phyloP scores from a whole-genome alignment of 2,113 vertebrate genomes.

The Crypturellus undulatus region DNA sequence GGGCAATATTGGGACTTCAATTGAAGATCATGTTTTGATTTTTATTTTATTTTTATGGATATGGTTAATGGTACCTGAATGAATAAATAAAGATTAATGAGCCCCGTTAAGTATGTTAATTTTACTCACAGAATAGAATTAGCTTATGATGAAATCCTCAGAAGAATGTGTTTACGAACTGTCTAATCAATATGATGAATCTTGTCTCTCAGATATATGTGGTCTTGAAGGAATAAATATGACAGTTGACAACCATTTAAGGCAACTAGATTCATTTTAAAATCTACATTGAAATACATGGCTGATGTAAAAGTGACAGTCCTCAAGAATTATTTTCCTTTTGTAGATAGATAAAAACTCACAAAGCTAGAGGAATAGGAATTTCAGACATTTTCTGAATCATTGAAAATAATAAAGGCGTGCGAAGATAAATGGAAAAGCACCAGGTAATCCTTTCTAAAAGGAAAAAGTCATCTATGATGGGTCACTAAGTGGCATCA shows the following conservation, averaged over 20 bases:
- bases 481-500: neutral
- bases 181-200: neutral
- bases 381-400: neutral
- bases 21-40: slow-evolving; percentile 51
- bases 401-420: neutral
- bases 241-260: neutral
- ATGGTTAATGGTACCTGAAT: slow-evolving; percentile 37
- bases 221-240: neutral
- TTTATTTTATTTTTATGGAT: slow-evolving; percentile 5
- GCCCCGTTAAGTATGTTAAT: slow-evolving; percentile 63
- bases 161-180: slow-evolving; percentile 56
- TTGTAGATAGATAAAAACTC: neutral
- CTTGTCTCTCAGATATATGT: neutral
- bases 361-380: neutral
- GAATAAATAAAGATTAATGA: slow-evolving; percentile 72
- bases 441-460: neutral
- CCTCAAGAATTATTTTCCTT: neutral
- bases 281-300: neutral
- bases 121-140: slow-evolving; percentile 63
- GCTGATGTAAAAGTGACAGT: neutral
- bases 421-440: neutral
- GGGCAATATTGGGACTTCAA: slow-evolving; percentile 25
- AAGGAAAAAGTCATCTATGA: neutral
- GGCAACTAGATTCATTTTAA: neutral
- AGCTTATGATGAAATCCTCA: slow-evolving; percentile 47